Conservation (phyloP, 2,797 vertebrate species). For the Eremophila alpestris region DNA sequence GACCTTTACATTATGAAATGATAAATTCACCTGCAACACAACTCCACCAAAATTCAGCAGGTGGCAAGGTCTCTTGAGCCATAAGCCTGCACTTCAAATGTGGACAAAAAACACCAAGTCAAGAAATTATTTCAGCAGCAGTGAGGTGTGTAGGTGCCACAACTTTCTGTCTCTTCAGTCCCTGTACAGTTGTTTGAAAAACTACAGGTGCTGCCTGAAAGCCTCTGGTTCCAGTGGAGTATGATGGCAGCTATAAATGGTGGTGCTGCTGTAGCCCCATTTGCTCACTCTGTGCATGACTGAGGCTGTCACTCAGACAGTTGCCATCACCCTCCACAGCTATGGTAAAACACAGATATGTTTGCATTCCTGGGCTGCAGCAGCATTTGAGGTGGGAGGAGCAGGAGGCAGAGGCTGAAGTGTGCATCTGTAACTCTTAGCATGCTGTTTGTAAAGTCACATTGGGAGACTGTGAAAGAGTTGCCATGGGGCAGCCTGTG, state of each 20-base stretch:
- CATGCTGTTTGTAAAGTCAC: background rate
- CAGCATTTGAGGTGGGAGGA: background rate
- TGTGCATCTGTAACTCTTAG: background rate
- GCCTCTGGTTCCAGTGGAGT: background rate
- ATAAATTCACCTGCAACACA: background rate
- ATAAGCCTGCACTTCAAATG: background rate
- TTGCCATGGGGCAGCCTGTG: background rate
- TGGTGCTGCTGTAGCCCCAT: background rate
- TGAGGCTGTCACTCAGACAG: background rate
- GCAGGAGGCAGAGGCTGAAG: background rate
- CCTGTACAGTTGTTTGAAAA: background rate
- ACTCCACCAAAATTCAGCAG: background rate
- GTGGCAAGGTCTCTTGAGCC: background rate
- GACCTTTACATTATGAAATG: background rate
- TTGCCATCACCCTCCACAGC: background rate
- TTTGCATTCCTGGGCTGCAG: background rate
- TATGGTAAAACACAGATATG: fast-evolving
- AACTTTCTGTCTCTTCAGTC: background rate
- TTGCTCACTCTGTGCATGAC: background rate
- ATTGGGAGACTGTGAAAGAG: background rate
- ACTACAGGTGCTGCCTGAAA: background rate
- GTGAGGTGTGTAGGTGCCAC: background rate
- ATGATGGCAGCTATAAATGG: background rate
- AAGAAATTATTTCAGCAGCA: background rate
- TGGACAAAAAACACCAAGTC: background rate